These are phyloP conservation scores for Sussaba pulchella DNA, from an alignment of 2,888 invertebrate species.

Conservation along the genomic window DNA sequence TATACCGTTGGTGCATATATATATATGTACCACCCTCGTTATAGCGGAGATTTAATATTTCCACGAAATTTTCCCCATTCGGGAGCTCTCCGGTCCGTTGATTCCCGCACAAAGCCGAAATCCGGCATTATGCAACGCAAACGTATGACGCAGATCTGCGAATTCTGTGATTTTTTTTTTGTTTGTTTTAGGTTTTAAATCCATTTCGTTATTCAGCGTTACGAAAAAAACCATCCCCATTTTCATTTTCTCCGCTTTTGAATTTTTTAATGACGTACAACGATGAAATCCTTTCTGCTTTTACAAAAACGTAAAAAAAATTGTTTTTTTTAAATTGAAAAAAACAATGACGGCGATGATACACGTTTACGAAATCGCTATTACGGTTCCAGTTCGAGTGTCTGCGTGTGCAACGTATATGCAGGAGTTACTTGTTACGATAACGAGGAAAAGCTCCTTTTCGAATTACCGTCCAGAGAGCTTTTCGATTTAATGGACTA, in stretches of 20 bases:
- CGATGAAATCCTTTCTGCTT: neutral
- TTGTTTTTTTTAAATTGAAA: too few species aligned
- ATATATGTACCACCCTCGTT: neutral
- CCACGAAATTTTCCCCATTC: constrained; percentile 1
- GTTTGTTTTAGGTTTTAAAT: too few species aligned
- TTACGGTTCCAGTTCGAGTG: neutral
- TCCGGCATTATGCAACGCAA: constrained; percentile 25
- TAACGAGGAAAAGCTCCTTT: constrained; percentile 1
- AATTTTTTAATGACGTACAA: neutral
- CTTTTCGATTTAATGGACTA: neutral
- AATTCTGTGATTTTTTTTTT: constrained; percentile 18
- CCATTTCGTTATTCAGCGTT: too few species aligned
- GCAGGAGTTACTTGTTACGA: neutral
- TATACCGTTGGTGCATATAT: too few species aligned
- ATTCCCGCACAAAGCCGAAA: constrained; percentile 39
- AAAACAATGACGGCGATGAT: too few species aligned
- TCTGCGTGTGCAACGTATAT: neutral
- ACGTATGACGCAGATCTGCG: constrained; percentile 24
- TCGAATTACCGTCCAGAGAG: neutral
- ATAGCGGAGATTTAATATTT: constrained; percentile 15
- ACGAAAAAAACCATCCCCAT: neutral
- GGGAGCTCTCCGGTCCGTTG: constrained; percentile 18
- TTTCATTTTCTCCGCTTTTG: neutral
- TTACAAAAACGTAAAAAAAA: neutral
- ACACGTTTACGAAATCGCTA: neutral